Evolutionary conservation across 2,113 vertebrate genomes (phyloP).

Genomic region (Toxotes jaculatrix): DNA sequence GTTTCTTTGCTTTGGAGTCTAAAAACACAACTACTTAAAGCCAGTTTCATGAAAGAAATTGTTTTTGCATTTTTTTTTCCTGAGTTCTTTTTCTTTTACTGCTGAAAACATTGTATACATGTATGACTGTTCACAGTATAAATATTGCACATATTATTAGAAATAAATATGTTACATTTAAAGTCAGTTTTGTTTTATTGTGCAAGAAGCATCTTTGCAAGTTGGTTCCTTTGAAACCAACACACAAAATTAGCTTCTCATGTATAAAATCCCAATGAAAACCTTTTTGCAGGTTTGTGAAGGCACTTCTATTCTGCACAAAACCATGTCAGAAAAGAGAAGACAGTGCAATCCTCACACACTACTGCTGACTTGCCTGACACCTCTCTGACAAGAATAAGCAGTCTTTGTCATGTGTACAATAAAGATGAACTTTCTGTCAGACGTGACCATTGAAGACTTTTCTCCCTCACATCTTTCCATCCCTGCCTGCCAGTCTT

Average conservation of each 20-base stretch:
- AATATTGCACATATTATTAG: background rate
- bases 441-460: constrained; percentile 44
- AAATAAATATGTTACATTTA: background rate
- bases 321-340: constrained; percentile 16
- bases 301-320: background rate
- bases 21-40: background rate
- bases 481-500: constrained; percentile 33
- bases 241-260: background rate
- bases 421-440: constrained; percentile 58
- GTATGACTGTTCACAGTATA: too few species aligned
- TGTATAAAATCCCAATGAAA: background rate
- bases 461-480: constrained; percentile 31
- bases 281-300: background rate
- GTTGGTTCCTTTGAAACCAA: background rate
- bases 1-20: constrained; percentile 13
- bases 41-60: background rate
- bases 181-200: background rate
- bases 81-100: background rate
- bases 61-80: background rate
- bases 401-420: constrained; percentile 53
- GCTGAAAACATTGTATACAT: too few species aligned
- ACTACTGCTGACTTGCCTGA: constrained; percentile 20
- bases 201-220: background rate
- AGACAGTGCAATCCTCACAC: constrained; percentile 4
- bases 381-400: constrained; percentile 53